A percentile compares a stretch with the other conserved stretches of the same genome.
Evolutionary conservation across 1,140 invertebrate genomes (phyloP).

Genomic region (Dendroctonus valens): DNA sequence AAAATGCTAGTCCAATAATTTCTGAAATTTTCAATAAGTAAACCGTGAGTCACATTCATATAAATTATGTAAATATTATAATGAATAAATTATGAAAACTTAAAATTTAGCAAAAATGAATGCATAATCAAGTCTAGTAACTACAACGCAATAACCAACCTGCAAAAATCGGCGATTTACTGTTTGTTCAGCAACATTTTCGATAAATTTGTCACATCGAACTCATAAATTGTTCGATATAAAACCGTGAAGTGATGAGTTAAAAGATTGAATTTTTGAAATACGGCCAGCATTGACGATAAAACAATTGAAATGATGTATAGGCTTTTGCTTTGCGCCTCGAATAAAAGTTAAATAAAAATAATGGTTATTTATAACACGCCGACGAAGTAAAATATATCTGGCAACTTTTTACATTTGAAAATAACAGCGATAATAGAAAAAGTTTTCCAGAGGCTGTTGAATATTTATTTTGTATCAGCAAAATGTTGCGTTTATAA

Average conservation of each 20-base stretch:
- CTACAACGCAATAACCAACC: too few relatives aligned
- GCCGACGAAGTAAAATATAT: constrained; percentile 13
- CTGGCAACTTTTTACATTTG: constrained; percentile 20
- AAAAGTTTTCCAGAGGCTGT: constrained; percentile 9
- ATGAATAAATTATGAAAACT: too few relatives aligned
- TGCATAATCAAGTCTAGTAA: too few relatives aligned
- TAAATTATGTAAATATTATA: too few relatives aligned
- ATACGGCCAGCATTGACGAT: constrained; percentile 35
- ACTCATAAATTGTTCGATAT: constrained; percentile 34
- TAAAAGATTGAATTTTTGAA: constrained; percentile 44
- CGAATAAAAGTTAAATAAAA: constrained; percentile 23
- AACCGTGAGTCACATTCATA: too few relatives aligned
- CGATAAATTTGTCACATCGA: constrained; percentile 37
- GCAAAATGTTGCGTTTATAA: too few relatives aligned
- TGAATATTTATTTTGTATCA: too few relatives aligned
- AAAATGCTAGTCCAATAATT: too few relatives aligned
- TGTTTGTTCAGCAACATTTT: constrained; percentile 40
- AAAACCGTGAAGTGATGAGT: constrained; percentile 39
- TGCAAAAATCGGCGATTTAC: not conserved
- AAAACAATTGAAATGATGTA: constrained; percentile 34
- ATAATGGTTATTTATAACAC: constrained; percentile 23
- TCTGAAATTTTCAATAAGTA: too few relatives aligned
- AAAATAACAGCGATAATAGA: constrained; percentile 20
- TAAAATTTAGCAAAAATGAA: too few relatives aligned
- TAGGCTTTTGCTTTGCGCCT: constrained; percentile 22